Evolutionary conservation across 2,797 vertebrate species (phyloP).

Genomic region (Gambelia wislizenii): DNA sequence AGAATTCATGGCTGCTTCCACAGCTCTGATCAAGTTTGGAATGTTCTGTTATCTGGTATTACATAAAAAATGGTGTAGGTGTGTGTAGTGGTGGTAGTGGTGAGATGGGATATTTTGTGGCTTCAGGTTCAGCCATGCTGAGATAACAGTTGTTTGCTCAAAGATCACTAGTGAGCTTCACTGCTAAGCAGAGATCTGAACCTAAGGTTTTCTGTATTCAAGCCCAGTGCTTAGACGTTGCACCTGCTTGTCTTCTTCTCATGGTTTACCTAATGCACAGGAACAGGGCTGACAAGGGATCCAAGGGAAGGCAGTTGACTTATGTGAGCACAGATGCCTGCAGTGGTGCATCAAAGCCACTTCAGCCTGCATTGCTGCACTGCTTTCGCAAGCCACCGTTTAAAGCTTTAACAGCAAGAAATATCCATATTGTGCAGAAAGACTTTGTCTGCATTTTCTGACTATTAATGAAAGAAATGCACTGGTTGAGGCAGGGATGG

Average conservation of each 20-base stretch:
- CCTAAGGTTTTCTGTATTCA: background rate
- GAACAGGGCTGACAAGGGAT: background rate
- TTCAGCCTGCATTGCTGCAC: background rate
- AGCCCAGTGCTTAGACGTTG: too few species aligned
- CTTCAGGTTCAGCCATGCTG: background rate
- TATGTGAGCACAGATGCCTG: background rate
- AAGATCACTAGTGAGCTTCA: background rate
- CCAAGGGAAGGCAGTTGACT: background rate
- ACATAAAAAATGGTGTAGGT: too few species aligned
- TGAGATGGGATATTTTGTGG: background rate
- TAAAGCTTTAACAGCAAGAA: background rate
- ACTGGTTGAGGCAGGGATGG: background rate
- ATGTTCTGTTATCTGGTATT: too few species aligned
- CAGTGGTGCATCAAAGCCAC: background rate
- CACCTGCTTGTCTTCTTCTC: too few species aligned
- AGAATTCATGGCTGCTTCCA: too few species aligned
- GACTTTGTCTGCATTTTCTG: background rate
- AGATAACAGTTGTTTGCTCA: background rate
- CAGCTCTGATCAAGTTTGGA: too few species aligned
- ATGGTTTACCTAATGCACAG: background rate
- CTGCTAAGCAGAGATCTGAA: background rate
- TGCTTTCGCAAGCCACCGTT: too few species aligned
- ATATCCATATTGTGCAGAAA: background rate
- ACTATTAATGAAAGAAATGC: too few species aligned
- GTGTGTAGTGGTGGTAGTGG: background rate